Evolutionary conservation across 2,113 vertebrate species (phyloP).

Genomic region (Reinhardtius hippoglossoides): DNA sequence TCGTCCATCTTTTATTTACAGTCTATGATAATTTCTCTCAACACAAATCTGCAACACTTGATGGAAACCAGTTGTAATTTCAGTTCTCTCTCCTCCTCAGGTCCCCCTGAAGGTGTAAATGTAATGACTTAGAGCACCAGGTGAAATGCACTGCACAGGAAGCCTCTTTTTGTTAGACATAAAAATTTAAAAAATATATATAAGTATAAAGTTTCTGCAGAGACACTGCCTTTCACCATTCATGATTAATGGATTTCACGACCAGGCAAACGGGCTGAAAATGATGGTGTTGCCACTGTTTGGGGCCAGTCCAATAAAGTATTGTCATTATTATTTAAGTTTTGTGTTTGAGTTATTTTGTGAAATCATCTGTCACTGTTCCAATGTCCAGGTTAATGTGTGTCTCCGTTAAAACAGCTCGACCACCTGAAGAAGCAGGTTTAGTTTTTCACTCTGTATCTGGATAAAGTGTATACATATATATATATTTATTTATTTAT

Average conservation of each 20-base stretch:
- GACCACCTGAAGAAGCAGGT: no score
- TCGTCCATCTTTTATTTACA: no score
- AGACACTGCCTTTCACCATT: conserved; percentile 54
- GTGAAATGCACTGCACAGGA: conserved; percentile 70
- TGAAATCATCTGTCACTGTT: not conserved
- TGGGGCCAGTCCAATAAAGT: conserved; percentile 77
- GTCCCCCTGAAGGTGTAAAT: conserved; percentile 49
- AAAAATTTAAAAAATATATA: not conserved
- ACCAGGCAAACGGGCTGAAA: conserved; percentile 44
- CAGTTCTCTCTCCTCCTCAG: conserved; percentile 28
- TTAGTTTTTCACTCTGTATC: no score
- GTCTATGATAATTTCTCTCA: no score
- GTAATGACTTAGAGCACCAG: conserved; percentile 60
- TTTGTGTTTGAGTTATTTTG: conserved; percentile 10
- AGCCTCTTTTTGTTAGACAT: conserved; percentile 45
- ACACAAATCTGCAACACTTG: no score
- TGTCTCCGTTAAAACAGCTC: no score
- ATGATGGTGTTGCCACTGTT: conserved; percentile 43
- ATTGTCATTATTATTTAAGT: conserved; percentile 42
- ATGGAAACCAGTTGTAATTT: not conserved
- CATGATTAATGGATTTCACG: conserved; percentile 53
- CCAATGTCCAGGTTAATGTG: no score
- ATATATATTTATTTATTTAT: no score
- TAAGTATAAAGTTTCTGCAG: conserved; percentile 32
- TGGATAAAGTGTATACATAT: no score